Evolutionary conservation across 2,797 vertebrate species (phyloP), one percentile per base, ranked within the genome.

Genomic region (Australoheros facetus): DNA sequence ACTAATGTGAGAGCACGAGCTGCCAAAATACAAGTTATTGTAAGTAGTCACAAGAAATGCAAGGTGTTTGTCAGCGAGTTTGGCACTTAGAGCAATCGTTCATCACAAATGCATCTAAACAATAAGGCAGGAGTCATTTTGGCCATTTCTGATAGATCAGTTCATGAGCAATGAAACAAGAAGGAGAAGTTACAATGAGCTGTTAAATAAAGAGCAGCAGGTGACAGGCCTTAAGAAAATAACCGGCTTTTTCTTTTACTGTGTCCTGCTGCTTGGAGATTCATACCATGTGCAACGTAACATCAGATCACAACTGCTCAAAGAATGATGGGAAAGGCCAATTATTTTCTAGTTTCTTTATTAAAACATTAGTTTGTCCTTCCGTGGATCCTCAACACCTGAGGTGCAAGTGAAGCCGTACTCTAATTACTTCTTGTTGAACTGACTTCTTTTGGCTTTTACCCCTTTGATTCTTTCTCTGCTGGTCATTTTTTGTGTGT

Each of bases 271-370:
- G 45, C 0, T 69, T 69, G n/a, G n/a, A 62, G 59, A 0, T 21
- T 39, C 6, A 26, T 53, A n/a, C 28, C 11, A 26, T 53, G 26
- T 53, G 17, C 26, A 69, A 11, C 17, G n/a, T 69, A 69, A 69
- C 17, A 69, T 53, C 17, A 12, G 26, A 14, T 69, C 26, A 53
- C 17, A 13, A 26, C 17, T 69, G 45, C 45, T 69, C 45, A 69
- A 62, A 30, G 45, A 7, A 69, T 53, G 64, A 69, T 53, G 64
- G 12, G 48, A 53, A 69, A 69, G 64, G 26, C 64, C 64, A 69
- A n/a, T 69, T 69, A 69, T 69, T 53, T 32, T 69, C 45, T 53
- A 51, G 45, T 69, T 69, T 69, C 26, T 69, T 69, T 53, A 69
- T 53, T 69, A 69, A 69, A 69, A 69, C 64, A 69, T 69, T 69